phyloP scores from a whole-genome alignment of 23 tunicate species.

The Corella eumyota region DNA sequence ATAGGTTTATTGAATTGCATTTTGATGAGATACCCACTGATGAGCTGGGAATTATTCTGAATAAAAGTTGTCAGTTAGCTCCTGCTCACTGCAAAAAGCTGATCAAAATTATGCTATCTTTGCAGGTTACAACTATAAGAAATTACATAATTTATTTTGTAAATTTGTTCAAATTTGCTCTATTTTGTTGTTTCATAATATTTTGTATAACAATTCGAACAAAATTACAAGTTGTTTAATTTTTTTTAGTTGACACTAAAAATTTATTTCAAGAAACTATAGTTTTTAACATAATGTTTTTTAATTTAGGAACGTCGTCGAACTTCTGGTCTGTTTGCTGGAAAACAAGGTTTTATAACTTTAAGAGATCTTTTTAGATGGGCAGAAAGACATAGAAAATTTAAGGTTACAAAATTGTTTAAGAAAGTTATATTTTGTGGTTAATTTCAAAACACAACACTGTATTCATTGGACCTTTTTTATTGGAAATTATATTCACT shows the following conservation, averaged over 20 bases:
- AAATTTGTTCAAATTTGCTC: too few species aligned
- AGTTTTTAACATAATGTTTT: too few species aligned
- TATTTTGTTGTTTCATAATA: too few species aligned
- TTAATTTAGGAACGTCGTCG: slow-evolving; percentile 35
- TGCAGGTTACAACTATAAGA: too few species aligned
- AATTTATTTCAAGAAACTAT: too few species aligned
- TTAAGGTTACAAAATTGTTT: slow-evolving; percentile 9
- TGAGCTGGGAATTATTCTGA: slow-evolving; percentile 57
- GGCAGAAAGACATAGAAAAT: slow-evolving; percentile 82
- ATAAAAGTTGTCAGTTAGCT: slow-evolving; percentile 55
- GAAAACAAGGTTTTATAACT: slow-evolving; percentile 84
- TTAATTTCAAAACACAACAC: not conserved
- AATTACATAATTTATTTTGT: too few species aligned
- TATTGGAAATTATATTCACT: not conserved
- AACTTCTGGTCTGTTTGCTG: slow-evolving; percentile 77
- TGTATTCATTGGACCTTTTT: too few species aligned
- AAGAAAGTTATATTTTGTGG: not conserved
- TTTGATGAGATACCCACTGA: slow-evolving; percentile 80
- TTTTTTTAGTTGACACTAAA: too few species aligned
- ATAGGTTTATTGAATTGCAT: slow-evolving; percentile 81
- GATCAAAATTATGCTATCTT: slow-evolving; percentile 65
- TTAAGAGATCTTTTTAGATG: slow-evolving; percentile 87
- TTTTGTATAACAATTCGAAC: too few species aligned
- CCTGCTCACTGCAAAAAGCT: slow-evolving; percentile 49
- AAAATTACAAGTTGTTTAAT: too few species aligned